Conservation (phyloP, 2,888 invertebrate species). For the Cerastis rubricosa region DNA sequence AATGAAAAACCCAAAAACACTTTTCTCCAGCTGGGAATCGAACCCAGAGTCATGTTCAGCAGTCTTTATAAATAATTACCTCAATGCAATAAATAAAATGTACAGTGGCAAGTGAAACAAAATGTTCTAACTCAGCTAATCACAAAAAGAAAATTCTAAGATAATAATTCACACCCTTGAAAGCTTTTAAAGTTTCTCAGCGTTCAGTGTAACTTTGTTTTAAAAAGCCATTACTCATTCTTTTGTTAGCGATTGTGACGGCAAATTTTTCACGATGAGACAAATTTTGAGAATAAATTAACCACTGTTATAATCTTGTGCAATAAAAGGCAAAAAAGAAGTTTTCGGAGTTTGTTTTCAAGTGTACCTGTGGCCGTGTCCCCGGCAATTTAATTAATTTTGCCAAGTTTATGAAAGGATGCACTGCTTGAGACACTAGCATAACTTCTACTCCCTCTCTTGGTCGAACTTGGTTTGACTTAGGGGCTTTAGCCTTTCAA, state of each 20-base stretch:
- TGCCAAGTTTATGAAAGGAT: constrained; percentile 35
- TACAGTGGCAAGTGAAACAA: constrained; percentile 47
- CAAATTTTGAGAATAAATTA: constrained; percentile 90
- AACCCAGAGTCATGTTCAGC: neutral
- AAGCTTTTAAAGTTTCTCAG: constrained; percentile 84
- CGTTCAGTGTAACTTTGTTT: constrained; percentile 88
- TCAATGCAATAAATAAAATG: constrained; percentile 1
- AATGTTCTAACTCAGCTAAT: constrained; percentile 69
- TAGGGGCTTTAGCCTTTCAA: neutral
- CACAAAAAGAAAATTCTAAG: constrained; percentile 77
- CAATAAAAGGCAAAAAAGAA: constrained; percentile 78
- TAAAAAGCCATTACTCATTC: constrained; percentile 88
- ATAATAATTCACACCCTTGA: constrained; percentile 88
- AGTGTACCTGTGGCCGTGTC: constrained; percentile 66
- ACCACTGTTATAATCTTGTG: constrained; percentile 87
- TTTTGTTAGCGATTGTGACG: constrained; percentile 88
- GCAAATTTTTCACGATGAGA: constrained; percentile 89
- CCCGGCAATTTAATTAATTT: constrained; percentile 63
- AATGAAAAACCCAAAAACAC: neutral
- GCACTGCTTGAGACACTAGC: constrained; percentile 15
- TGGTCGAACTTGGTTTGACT: constrained; percentile 13
- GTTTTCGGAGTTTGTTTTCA: constrained; percentile 67
- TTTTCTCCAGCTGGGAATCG: neutral
- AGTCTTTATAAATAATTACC: neutral
- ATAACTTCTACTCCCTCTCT: constrained; percentile 9